Evolutionary conservation across 1,140 invertebrate genomes (phyloP).

Genomic region (honey bee (Apis mellifera)): DNA sequence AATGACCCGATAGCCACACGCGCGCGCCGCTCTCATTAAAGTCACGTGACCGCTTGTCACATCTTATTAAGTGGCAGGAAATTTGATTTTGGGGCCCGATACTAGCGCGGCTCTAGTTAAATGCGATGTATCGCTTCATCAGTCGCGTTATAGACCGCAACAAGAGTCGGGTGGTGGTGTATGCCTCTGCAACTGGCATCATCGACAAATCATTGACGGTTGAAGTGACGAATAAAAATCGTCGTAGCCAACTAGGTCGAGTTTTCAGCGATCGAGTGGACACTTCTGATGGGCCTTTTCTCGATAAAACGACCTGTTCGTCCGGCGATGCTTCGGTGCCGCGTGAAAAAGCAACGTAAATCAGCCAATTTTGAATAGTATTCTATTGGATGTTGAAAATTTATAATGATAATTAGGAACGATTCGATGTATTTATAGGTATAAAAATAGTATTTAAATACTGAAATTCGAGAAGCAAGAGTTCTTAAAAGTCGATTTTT

Average conservation of each 20-base stretch:
- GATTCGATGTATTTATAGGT: background rate
- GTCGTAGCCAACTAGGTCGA: background rate
- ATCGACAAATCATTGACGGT: constrained; percentile 27
- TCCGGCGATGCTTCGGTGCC: background rate
- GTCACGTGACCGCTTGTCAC: constrained; percentile 74
- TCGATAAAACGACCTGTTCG: background rate
- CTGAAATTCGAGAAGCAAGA: too few relatives aligned
- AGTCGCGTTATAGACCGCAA: constrained; percentile 54
- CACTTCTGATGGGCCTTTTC: background rate
- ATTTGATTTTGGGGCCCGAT: constrained; percentile 70
- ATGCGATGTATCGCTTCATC: constrained; percentile 69
- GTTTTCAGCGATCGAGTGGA: background rate
- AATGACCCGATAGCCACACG: constrained; percentile 53
- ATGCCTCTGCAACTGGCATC: constrained; percentile 1
- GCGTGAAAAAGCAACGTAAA: background rate
- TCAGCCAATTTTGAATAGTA: background rate
- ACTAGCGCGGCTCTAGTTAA: constrained; percentile 66
- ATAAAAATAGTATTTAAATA: too few relatives aligned
- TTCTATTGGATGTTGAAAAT: background rate
- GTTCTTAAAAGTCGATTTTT: too few relatives aligned
- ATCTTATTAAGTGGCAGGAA: constrained; percentile 74
- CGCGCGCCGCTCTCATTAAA: constrained; percentile 60
- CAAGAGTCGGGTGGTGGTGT: background rate
- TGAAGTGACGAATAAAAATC: background rate
- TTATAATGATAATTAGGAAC: background rate